These are phyloP conservation scores for Cetoscarus ocellatus DNA, from an alignment of 2,797 vertebrate species.

Conservation along the genomic window DNA sequence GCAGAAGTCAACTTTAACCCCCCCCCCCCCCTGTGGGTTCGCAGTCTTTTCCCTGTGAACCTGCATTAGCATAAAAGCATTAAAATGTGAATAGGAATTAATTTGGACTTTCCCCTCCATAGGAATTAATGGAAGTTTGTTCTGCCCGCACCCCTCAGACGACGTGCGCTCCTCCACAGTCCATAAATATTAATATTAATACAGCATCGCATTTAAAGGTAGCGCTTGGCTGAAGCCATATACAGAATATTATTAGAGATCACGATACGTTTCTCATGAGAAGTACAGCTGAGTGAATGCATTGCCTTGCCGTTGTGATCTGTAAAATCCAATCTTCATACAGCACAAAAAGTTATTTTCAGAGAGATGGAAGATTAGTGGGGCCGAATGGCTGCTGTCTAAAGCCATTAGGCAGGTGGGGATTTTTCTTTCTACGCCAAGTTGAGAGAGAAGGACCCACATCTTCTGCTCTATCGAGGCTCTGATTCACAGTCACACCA, in stretches of 20 bases:
- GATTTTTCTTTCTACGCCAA: conserved; percentile 65
- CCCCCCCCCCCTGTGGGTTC: conserved; percentile 76
- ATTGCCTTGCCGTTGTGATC: conserved; percentile 88
- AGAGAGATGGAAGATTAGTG: conserved; percentile 85
- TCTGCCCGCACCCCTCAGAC: conserved; percentile 83
- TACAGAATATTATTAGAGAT: conserved; percentile 92
- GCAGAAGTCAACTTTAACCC: conserved; percentile 82
- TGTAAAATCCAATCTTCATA: conserved; percentile 92
- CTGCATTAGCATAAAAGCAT: conserved; percentile 89
- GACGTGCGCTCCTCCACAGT: conserved; percentile 83
- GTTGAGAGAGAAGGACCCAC: conserved; percentile 77
- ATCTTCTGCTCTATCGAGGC: conserved; percentile 79
- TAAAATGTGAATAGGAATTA: conserved; percentile 91
- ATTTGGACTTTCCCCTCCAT: conserved; percentile 90
- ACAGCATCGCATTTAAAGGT: conserved; percentile 87
- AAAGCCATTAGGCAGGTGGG: conserved; percentile 83
- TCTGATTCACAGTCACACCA: conserved; percentile 83
- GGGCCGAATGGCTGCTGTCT: conserved; percentile 85
- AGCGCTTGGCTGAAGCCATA: conserved; percentile 88
- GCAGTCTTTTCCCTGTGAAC: conserved; percentile 74
- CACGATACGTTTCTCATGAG: conserved; percentile 89
- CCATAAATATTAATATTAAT: conserved; percentile 94
- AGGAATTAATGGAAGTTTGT: conserved; percentile 91
- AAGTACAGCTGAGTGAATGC: conserved; percentile 89
- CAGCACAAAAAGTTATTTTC: conserved; percentile 88